Evolutionary conservation across 2,888 invertebrate genomes (phyloP).

Genomic region (Neelides folsomi): DNA sequence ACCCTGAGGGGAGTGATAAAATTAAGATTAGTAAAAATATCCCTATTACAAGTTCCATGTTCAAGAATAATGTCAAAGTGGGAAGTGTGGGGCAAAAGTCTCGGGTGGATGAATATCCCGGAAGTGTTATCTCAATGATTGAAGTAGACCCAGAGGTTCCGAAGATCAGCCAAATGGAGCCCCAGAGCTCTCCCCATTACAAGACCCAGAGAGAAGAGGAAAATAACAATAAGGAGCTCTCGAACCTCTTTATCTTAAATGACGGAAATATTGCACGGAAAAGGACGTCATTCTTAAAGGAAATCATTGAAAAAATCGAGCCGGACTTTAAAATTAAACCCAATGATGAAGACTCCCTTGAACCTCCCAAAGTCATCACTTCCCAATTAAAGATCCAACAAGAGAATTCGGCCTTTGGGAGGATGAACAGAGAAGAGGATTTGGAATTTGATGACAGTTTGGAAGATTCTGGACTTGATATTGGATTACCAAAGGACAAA

Average conservation of each 20-base stretch:
- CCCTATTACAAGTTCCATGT: too few relatives aligned
- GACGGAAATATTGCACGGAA: conserved; percentile 27
- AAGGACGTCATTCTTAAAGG: conserved; percentile 26
- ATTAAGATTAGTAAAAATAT: too few relatives aligned
- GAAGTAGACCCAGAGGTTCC: too few relatives aligned
- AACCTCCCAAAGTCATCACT: conserved; percentile 5
- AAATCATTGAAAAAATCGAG: conserved; percentile 18
- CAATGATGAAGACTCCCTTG: conserved; percentile 5
- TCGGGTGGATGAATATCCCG: too few relatives aligned
- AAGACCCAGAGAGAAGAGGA: neutral
- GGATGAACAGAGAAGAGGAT: conserved; percentile 13
- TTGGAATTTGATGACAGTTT: conserved; percentile 32
- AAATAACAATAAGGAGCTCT: conserved; percentile 3
- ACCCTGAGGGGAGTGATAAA: too few relatives aligned
- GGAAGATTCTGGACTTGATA: conserved; percentile 32
- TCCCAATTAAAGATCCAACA: conserved; percentile 19
- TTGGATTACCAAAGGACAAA: conserved; percentile 11
- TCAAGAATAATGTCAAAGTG: too few relatives aligned
- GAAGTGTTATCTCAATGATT: too few relatives aligned
- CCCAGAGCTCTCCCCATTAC: too few relatives aligned
- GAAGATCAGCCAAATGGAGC: too few relatives aligned
- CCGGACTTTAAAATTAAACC: neutral
- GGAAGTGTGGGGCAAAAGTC: too few relatives aligned
- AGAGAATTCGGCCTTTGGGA: neutral
- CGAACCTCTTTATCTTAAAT: conserved; percentile 24